Conservation (phyloP, 2,797 vertebrate species). For the Zalophus californianus region DNA sequence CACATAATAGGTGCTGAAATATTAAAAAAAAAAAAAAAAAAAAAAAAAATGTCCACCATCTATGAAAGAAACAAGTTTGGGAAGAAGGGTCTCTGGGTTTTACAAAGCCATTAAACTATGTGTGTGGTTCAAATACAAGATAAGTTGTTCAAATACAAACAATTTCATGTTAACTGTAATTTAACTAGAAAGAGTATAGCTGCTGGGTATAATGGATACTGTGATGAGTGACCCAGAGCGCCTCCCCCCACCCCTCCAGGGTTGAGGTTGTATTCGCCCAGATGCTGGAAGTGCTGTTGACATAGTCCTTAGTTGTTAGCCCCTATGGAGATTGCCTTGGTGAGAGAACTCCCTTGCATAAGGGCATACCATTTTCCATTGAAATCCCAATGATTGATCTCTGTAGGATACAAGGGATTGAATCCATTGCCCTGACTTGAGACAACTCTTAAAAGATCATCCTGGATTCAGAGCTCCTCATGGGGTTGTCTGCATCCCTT, state of each 20-base stretch:
- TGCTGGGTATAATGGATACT: background rate
- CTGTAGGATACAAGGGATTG: background rate
- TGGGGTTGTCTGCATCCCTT: background rate
- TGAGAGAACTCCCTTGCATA: background rate
- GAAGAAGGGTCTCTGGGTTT: background rate
- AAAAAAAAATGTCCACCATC: background rate
- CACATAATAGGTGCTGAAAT: too few relatives aligned
- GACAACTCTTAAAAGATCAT: background rate
- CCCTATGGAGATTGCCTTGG: background rate
- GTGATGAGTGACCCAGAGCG: background rate
- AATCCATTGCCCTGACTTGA: background rate
- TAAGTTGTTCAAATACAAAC: background rate
- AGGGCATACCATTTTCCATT: background rate
- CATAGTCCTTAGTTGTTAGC: background rate
- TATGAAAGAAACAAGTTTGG: background rate
- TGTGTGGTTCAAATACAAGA: background rate
- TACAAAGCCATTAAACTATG: background rate
- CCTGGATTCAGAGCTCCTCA: background rate
- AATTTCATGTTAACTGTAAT: background rate
- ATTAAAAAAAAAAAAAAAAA: too few relatives aligned
- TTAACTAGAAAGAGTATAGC: background rate
- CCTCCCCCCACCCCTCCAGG: background rate
- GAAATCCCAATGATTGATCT: background rate
- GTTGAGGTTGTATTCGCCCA: background rate
- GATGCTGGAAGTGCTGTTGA: background rate